Percentiles rank a stretch among this genome's conserved stretches.
Evolutionary conservation across 2,113 vertebrate genomes (phyloP).

Genomic region (Dromaius novaehollandiae): DNA sequence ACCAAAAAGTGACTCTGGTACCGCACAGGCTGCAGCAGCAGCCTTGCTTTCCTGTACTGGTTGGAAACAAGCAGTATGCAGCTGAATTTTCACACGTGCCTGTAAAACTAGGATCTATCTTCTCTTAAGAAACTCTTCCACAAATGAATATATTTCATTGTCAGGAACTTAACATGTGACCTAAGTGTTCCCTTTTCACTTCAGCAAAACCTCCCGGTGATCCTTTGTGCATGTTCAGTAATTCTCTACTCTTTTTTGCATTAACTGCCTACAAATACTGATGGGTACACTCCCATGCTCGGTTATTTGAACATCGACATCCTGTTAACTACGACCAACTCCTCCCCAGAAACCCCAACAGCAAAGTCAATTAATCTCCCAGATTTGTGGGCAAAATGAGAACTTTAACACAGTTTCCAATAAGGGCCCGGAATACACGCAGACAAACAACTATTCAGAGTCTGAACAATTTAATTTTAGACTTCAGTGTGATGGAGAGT

Average conservation of each 20-base stretch:
- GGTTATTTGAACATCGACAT: neutral
- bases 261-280: neutral
- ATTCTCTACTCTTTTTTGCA: neutral
- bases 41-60: neutral
- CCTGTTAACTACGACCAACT: neutral
- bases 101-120: neutral
- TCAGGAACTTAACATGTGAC: neutral
- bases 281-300: rapidly evolving
- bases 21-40: neutral
- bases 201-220: neutral
- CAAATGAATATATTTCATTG: neutral
- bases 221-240: neutral
- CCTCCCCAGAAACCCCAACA: neutral
- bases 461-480: neutral
- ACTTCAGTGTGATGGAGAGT: neutral
- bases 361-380: neutral
- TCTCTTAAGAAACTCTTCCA: neutral
- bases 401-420: neutral
- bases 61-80: neutral
- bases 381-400: neutral
- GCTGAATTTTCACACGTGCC: neutral
- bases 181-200: rapidly evolving
- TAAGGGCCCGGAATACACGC: neutral
- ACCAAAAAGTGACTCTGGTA: conserved; percentile 6
- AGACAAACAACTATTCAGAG: neutral